Evolutionary conservation across 2,888 invertebrate genomes (phyloP).

Genomic region (Prosopocoilus inquinatus): DNA sequence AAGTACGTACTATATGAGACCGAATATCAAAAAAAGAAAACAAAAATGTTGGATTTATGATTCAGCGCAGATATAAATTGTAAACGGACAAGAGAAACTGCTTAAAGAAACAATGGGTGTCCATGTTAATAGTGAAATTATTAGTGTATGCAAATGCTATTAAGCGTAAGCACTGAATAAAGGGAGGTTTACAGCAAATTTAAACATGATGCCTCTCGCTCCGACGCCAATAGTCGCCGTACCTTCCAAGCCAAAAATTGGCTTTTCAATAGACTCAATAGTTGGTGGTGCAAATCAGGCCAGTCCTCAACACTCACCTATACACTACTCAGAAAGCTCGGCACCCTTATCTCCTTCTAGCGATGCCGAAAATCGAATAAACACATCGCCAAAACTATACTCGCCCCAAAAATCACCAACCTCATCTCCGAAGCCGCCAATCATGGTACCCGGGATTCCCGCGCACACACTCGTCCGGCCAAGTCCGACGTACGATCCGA

Average conservation of each 20-base stretch:
- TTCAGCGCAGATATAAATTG: no score
- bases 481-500: slow-evolving; percentile 55
- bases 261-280: slow-evolving; percentile 92
- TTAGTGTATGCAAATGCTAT: no score
- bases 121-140: no score
- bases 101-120: no score
- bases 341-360: slow-evolving; percentile 52
- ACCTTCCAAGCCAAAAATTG: slow-evolving; percentile 90
- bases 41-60: no score
- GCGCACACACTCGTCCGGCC: slow-evolving; percentile 51
- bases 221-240: slow-evolving; percentile 89
- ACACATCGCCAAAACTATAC: slow-evolving; percentile 35
- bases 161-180: no score
- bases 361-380: slow-evolving; percentile 47
- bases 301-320: slow-evolving; percentile 51
- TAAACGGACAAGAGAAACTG: no score
- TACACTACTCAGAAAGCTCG: slow-evolving; percentile 55
- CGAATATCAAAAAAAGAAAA: no score
- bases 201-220: slow-evolving; percentile 91
- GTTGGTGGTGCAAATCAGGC: slow-evolving; percentile 64
- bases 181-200: slow-evolving; percentile 15
- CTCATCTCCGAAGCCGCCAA: slow-evolving; percentile 60
- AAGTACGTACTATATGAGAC: no score
- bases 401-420: slow-evolving; percentile 39
- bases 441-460: slow-evolving; percentile 52